phyloP scores from a whole-genome alignment of 2,113 vertebrate species.

The Hypomesus transpacificus region DNA sequence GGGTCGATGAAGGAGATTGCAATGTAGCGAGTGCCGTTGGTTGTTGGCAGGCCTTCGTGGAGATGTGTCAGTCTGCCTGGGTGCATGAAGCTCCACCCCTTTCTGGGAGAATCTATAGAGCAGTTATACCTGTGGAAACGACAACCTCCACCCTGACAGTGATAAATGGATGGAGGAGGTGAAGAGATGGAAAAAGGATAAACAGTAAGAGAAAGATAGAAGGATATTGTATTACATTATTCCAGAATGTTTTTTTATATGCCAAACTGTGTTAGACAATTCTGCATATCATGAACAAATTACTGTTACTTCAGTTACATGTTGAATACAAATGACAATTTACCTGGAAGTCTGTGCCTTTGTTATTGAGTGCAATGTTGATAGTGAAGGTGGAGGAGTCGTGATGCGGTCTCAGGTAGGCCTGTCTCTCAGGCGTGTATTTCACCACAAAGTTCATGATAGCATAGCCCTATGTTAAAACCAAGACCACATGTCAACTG shows the following conservation, averaged over 20 bases:
- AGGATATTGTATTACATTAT: too few species aligned
- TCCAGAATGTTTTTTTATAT: too few species aligned
- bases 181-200: background rate
- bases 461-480: slow-evolving; percentile 77
- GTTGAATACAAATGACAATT: background rate
- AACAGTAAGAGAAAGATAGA: background rate
- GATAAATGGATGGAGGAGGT: background rate
- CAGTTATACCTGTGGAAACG: slow-evolving; percentile 97
- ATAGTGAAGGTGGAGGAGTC: slow-evolving; percentile 98
- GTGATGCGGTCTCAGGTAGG: slow-evolving; percentile 87
- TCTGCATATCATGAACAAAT: background rate
- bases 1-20: slow-evolving; percentile 97
- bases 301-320: background rate
- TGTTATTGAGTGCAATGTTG: slow-evolving; percentile 93
- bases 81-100: slow-evolving; percentile 99
- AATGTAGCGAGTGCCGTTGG: slow-evolving; percentile 94
- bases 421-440: slow-evolving; percentile 87
- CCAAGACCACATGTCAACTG: background rate
- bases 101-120: slow-evolving; percentile 88
- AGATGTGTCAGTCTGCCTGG: slow-evolving; percentile 95
- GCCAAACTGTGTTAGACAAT: background rate
- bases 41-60: slow-evolving; percentile 95
- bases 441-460: slow-evolving; percentile 98
- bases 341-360: slow-evolving; percentile 89
- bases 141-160: slow-evolving; percentile 88